Base-by-base conservation (phyloP, 2,888 invertebrate genomes). In the Timandra comae region DNA sequence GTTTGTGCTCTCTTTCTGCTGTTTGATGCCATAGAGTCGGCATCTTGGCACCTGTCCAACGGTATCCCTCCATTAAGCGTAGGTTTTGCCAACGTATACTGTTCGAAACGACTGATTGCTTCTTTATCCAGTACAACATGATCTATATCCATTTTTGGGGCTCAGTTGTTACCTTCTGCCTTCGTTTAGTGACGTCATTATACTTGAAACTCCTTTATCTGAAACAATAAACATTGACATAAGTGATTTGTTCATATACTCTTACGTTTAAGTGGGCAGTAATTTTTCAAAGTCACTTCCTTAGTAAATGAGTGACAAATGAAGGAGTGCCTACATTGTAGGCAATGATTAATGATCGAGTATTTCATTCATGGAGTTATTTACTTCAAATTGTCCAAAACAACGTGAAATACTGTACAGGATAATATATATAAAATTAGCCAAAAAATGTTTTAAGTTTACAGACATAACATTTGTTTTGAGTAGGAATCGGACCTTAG, bases 41-140 rank as follows among this genome's bases (percentile, higher is more conserved):
- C 76, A 62, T 87, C 87, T 72, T 87, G 86, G 77, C 86, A 86
- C 64, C 82, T 78, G 52, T 87, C 86, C 75, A 86, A 75, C 47
- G 86, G 77, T 50, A 86, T 84, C 28, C 80, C 81, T 50, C 87
- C 86, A 64, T 85, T 86, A 59, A 84, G 68, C 41, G 77, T 58
- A 38, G 86, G 77, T 62, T 85, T 86, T 53, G 84, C 75, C 67
- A 84, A 63, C 51, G 82, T 77, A 60, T 85, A 85, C 61, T 85
- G 85, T 59, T 85, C 86, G 54, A 82, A 85, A 51, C 84, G 77
- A 61, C 64, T 80, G 73, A 84, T 84, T 55, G 81, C 72, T 70
- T 85, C 85, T 69, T 84, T 85, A 64, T 84, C 85, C 65, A 84
- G 71, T 49, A 79, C 77, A 48, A 76, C 78, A 75, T 84, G 80